Evolutionary conservation across 2,113 vertebrate species (phyloP).

Genomic region (Hemichromis elongatus): DNA sequence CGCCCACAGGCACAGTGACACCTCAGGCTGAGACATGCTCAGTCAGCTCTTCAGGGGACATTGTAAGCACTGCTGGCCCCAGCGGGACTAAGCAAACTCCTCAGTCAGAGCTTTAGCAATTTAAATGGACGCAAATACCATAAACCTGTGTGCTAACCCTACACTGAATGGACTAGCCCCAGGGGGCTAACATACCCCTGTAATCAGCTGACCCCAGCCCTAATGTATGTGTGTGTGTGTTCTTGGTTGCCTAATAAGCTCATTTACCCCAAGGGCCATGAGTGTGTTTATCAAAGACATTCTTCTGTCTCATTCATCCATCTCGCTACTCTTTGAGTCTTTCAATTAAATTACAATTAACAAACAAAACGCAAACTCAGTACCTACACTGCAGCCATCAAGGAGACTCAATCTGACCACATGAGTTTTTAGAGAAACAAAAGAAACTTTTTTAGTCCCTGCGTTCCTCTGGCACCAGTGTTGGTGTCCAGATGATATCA

Average conservation of each 20-base stretch:
- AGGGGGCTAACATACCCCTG: conserved; percentile 59
- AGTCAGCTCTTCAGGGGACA: not conserved
- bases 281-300: conserved; percentile 68
- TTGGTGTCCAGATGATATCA: not conserved
- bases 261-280: conserved; percentile 36
- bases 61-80: not conserved
- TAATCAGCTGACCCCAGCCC: conserved; percentile 57
- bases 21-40: not conserved
- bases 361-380: not conserved
- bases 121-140: conserved; percentile 64
- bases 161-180: conserved; percentile 43
- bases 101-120: conserved; percentile 47
- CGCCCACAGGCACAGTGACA: conserved; percentile 10
- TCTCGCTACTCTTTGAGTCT: conserved; percentile 35
- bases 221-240: conserved; percentile 19
- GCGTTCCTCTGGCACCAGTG: not conserved
- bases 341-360: conserved; percentile 19
- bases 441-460: not conserved
- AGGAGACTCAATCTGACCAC: not conserved
- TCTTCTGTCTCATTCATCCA: conserved; percentile 56
- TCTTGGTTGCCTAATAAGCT: conserved; percentile 50
- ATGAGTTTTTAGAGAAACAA: not conserved
- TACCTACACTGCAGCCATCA: not conserved
- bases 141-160: conserved; percentile 34
- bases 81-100: conserved; percentile 69